Conservation (phyloP, 2,113 vertebrate genomes). For the Pao palembangensis region DNA sequence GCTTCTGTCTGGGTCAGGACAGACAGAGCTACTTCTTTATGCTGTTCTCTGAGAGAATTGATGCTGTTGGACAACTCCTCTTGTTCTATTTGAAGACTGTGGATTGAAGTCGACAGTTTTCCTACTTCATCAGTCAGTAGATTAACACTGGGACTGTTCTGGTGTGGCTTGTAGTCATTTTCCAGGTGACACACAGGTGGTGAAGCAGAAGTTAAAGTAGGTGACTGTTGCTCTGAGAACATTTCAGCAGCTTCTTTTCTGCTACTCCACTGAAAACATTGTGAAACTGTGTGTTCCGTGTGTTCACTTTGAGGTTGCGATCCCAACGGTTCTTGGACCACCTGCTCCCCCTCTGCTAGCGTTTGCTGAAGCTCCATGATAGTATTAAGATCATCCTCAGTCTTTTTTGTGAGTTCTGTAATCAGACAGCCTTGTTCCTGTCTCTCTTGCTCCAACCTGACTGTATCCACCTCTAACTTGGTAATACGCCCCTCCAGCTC, state of each 20-base stretch:
- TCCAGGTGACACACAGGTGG: conserved; percentile 11
- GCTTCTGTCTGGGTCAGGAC: conserved; percentile 56
- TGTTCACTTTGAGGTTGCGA: conserved; percentile 6
- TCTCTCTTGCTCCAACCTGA: conserved; percentile 32
- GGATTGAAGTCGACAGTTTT: conserved; percentile 35
- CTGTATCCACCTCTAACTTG: conserved; percentile 8
- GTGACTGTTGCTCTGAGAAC: not conserved
- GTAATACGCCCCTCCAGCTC: conserved; percentile 13
- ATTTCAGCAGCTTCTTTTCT: conserved; percentile 2
- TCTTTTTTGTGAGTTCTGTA: conserved; percentile 56
- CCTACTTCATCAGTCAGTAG: conserved; percentile 21
- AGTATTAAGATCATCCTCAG: conserved; percentile 61
- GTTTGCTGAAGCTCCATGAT: conserved; percentile 63
- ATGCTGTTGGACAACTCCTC: conserved; percentile 36
- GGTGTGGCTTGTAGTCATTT: conserved; percentile 1
- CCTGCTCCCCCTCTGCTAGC: conserved; percentile 25
- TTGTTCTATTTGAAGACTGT: conserved; percentile 48
- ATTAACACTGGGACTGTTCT: conserved; percentile 4
- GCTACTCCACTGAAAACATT: conserved; percentile 2
- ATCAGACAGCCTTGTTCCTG: conserved; percentile 37
- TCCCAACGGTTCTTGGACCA: not conserved
- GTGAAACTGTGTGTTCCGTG: not conserved
- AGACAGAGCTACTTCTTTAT: conserved; percentile 43
- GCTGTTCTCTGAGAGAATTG: conserved; percentile 41
- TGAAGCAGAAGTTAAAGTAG: not conserved